A percentile compares a stretch with the other conserved stretches of the same genome.
These are phyloP conservation scores for Chelonoidis abingdonii DNA, from an alignment of 2,113 vertebrate species.

Conservation along the genomic window DNA sequence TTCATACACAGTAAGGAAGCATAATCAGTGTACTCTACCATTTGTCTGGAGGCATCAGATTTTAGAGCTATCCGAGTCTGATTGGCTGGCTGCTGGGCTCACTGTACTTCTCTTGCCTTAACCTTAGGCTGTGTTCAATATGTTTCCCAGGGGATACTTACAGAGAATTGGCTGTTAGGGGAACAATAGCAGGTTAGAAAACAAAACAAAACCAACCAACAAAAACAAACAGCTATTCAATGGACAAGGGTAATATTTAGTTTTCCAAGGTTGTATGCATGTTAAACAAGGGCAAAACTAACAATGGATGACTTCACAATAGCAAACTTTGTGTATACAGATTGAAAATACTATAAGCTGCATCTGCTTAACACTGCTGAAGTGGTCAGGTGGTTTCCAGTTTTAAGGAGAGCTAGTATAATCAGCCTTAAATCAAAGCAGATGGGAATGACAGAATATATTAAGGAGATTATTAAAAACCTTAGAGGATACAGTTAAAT, in stretches of 20 bases:
- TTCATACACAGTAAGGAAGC: background rate
- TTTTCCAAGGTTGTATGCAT: conserved; percentile 46
- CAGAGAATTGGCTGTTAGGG: conserved; percentile 31
- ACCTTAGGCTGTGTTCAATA: conserved; percentile 53
- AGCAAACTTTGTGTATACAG: conserved; percentile 53
- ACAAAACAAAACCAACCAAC: background rate
- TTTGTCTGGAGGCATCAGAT: conserved; percentile 17
- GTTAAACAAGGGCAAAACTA: conserved; percentile 50
- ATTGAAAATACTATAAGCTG: conserved; percentile 45
- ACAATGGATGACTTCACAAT: conserved; percentile 64
- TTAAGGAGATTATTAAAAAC: conserved; percentile 77
- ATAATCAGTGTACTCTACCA: conserved; percentile 7
- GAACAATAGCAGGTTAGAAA: conserved; percentile 46
- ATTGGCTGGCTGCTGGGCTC: conserved; percentile 20
- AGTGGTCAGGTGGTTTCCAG: conserved; percentile 65
- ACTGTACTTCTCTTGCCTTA: conserved; percentile 25
- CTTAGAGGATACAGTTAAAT: conserved; percentile 68
- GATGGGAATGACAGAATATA: conserved; percentile 74
- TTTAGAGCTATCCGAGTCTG: conserved; percentile 24
- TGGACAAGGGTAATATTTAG: conserved; percentile 44
- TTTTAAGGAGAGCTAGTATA: conserved; percentile 50
- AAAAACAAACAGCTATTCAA: conserved; percentile 39
- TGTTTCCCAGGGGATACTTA: conserved; percentile 43
- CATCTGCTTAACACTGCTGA: conserved; percentile 50
- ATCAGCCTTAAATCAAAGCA: conserved; percentile 80